phyloP scores from a whole-genome alignment of 2,888 invertebrate genomes.

The Cryptops parisi region DNA sequence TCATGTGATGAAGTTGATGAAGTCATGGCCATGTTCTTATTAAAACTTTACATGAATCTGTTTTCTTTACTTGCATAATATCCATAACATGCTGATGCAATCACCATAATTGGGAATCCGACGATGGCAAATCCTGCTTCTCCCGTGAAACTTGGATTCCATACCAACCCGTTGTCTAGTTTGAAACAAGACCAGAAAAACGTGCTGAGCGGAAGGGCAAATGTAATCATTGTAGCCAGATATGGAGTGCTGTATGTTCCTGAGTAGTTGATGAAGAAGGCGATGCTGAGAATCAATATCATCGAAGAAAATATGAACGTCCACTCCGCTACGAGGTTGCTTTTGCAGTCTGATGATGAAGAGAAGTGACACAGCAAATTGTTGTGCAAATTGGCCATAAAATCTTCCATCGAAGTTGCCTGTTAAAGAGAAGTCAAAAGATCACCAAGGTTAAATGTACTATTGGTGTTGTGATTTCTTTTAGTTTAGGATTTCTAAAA shows the following conservation, averaged over 20 bases:
- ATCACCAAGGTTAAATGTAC: not conserved
- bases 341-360: conserved; percentile 2
- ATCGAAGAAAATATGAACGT: conserved; percentile 13
- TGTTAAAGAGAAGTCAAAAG: conserved; percentile 4
- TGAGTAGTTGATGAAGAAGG: conserved; percentile 12
- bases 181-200: conserved; percentile 17
- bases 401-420: conserved; percentile 14
- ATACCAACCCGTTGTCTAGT: conserved; percentile 10
- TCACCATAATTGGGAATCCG: conserved; percentile 16
- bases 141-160: conserved; percentile 16
- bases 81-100: conserved; percentile 13
- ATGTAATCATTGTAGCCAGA: conserved; percentile 12
- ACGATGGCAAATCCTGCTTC: conserved; percentile 17
- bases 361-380: conserved; percentile 15
- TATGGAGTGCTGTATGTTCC: conserved; percentile 15
- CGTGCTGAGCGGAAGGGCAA: conserved; percentile 15
- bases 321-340: conserved; percentile 10
- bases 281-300: conserved; percentile 8
- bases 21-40: too few relatives aligned
- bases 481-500: not conserved
- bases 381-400: conserved; percentile 8
- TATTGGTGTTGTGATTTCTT: not conserved
- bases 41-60: too few relatives aligned
- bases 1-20: too few relatives aligned
- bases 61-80: conserved; percentile 16